Evolutionary conservation across 2,797 vertebrate species (phyloP), one percentile per base, ranked within the genome.

Genomic region (Philypnodon macrostomus): DNA sequence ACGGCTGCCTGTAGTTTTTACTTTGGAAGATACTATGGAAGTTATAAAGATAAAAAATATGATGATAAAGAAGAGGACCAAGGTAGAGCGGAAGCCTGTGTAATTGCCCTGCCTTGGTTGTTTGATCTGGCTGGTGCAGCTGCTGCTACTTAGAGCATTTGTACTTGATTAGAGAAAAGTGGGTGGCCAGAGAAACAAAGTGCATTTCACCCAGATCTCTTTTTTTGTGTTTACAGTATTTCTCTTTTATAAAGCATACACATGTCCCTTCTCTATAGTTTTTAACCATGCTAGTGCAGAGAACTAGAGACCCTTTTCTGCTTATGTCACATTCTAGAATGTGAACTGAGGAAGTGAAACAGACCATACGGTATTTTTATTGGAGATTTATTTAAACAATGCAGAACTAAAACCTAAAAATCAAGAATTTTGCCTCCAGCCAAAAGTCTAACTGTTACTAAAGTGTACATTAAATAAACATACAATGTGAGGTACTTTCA

Each of bases 61-160:
- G 47, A 71, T 5, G 7, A 45, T 61, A 58, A 57, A 70, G 53
- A 59, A 67, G 48, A 64, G 69, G 70, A 63, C 73, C 61, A 66
- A 82, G 73, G 80, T 81, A 63, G 58, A 80, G 83, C 75, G 79
- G 88, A 86, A 87, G 80, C 85, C 66, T 63, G 73, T 82, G 83
- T 82, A 89, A 87, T 88, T 87, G 84, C 83, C 73, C 63, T 81
- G 63, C 77, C 63, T 70, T 70, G 31, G 62, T 66, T 51, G 76
- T 91, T 91, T 91, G 89, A 91, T 91, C 85, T 67, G 75, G 61
- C 74, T 72, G 67, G 51, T 63, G 75, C 89, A 91, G 89, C 90
- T 91, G 90, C 85, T 87, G 84, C 86, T 89, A 80, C 88, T 90
- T 90, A 89, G 69, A 83, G 85, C 87, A 90, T 90, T 90, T 89